phyloP scores from a whole-genome alignment of 2,113 vertebrate genomes.

The Tyrannus savana region DNA sequence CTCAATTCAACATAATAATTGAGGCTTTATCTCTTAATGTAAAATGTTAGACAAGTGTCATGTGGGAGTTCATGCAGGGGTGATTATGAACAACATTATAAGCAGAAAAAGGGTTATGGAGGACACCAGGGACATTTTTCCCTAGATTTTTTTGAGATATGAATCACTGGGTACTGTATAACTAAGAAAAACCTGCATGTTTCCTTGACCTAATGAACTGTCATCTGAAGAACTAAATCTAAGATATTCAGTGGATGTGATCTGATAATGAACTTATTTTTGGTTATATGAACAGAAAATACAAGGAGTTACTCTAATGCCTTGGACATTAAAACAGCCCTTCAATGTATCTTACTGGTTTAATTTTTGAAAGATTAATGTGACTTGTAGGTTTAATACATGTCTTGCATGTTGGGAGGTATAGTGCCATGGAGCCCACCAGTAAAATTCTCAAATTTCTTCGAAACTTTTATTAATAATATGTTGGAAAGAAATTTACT shows the following conservation, averaged over 20 bases:
- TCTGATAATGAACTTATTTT: background rate
- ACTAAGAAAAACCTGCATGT: background rate
- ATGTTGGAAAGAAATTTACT: background rate
- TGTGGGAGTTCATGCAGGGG: background rate
- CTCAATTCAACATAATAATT: slow-evolving; percentile 37
- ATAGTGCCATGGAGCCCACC: background rate
- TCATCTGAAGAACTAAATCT: background rate
- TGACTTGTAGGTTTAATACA: background rate
- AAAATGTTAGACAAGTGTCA: background rate
- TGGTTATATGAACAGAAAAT: background rate
- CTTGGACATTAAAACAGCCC: background rate
- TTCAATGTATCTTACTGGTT: background rate
- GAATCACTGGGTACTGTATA: background rate
- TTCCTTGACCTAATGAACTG: background rate
- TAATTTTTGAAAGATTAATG: background rate
- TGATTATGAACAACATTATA: background rate
- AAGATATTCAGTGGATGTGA: background rate
- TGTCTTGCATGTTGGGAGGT: background rate
- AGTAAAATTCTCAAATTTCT: background rate
- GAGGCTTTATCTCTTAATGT: slow-evolving; percentile 1
- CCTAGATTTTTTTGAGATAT: background rate
- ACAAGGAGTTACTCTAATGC: background rate
- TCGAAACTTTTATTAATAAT: background rate
- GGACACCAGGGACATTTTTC: background rate
- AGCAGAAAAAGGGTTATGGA: background rate